phyloP scores from a whole-genome alignment of 2,797 vertebrate species.

The Chloroceryle amazona region DNA sequence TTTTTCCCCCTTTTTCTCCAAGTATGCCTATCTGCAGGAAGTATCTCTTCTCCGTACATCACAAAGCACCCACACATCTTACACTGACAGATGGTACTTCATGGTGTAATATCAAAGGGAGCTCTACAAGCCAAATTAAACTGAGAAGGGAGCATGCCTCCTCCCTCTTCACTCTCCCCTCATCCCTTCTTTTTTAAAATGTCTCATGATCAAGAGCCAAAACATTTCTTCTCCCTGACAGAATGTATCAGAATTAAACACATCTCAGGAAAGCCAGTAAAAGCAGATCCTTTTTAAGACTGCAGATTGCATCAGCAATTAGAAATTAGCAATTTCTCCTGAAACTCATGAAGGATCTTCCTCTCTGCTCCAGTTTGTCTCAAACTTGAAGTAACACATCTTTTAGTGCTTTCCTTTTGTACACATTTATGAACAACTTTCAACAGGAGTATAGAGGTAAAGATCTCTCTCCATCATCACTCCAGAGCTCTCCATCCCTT shows the following conservation, averaged over 20 bases:
- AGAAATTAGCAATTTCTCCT: conserved; percentile 18
- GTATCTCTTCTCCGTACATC: neutral
- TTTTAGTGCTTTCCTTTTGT: neutral
- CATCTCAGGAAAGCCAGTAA: neutral
- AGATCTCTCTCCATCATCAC: neutral
- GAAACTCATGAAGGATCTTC: neutral
- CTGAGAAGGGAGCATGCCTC: conserved; percentile 30
- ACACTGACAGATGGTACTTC: conserved; percentile 56
- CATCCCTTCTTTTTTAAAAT: conserved; percentile 33
- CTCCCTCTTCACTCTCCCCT: conserved; percentile 18
- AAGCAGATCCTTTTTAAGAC: conserved; percentile 17
- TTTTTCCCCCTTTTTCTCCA: neutral
- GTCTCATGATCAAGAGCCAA: conserved; percentile 64
- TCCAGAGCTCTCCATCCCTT: neutral
- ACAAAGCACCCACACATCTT: neutral
- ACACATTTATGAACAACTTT: neutral
- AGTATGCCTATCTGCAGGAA: conserved; percentile 18
- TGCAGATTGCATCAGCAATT: conserved; percentile 2
- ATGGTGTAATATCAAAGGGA: conserved; percentile 38
- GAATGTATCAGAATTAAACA: conserved; percentile 19
- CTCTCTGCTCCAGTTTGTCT: neutral
- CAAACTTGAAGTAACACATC: neutral
- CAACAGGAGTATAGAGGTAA: neutral
- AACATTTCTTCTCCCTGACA: conserved; percentile 59
- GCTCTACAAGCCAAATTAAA: conserved; percentile 40